phyloP scores from a whole-genome alignment of 92 coral and sea anemone species.

The Pocillopora meandrina region DNA sequence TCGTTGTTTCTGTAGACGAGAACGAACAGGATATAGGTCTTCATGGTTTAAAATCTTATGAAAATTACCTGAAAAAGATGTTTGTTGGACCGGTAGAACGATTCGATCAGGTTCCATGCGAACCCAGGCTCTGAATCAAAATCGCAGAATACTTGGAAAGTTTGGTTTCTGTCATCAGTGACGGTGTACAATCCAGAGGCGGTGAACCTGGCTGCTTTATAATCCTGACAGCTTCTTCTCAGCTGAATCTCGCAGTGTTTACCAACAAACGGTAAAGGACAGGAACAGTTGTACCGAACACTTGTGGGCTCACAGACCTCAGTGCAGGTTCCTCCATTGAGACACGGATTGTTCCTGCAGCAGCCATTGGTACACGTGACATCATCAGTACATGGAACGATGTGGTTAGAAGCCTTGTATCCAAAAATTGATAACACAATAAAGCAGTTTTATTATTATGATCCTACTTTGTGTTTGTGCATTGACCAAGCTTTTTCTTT shows the following conservation, averaged over 20 bases:
- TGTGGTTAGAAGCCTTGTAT: not conserved
- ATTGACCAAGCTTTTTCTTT: no score
- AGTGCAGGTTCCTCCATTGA: slow-evolving; percentile 27
- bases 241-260: slow-evolving; percentile 23
- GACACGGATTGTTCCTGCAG: slow-evolving; percentile 22
- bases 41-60: no score
- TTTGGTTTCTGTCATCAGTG: not conserved
- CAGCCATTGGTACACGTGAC: slow-evolving; percentile 27
- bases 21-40: no score
- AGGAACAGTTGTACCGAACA: slow-evolving; percentile 20
- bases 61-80: not conserved
- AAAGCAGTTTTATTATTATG: not conserved
- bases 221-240: slow-evolving; percentile 19
- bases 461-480: no score
- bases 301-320: slow-evolving; percentile 14
- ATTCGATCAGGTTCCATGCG: slow-evolving; percentile 10
- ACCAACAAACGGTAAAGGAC: slow-evolving; percentile 19
- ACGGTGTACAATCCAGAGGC: slow-evolving; percentile 8
- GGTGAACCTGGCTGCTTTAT: not conserved
- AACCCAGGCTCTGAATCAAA: slow-evolving; percentile 18
- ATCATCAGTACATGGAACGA: slow-evolving; percentile 4
- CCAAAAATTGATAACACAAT: not conserved
- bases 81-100: not conserved
- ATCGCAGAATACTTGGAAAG: slow-evolving; percentile 6
- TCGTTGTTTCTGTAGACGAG: no score